Evolutionary conservation across 2,113 vertebrate genomes (phyloP).

Genomic region (Ammospiza nelsoni): DNA sequence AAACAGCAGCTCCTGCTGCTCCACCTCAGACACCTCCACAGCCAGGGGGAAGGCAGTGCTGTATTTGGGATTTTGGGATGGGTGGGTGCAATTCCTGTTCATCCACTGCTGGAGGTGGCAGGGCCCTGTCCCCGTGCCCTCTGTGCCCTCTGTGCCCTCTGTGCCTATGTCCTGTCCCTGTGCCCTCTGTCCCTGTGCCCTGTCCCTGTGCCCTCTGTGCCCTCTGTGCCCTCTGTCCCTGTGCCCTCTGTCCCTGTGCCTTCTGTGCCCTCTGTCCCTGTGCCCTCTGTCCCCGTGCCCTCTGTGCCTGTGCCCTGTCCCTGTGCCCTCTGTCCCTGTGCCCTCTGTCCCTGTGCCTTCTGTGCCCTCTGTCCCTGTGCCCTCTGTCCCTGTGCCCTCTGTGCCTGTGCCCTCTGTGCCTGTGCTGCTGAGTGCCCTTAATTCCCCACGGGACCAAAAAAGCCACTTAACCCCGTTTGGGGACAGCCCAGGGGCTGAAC

Average conservation of each 20-base stretch:
- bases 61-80: not conserved
- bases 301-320: not conserved
- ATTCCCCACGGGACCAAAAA: not conserved
- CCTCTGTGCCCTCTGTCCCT: not conserved
- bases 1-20: not conserved
- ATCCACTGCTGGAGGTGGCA: not conserved
- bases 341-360: not conserved
- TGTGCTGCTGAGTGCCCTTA: not conserved
- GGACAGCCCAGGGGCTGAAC: not conserved
- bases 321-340: not conserved
- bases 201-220: not conserved
- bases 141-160: not conserved
- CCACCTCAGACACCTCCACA: accelerated
- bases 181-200: not conserved
- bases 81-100: not conserved
- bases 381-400: not conserved
- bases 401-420: not conserved
- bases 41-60: accelerated
- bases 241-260: not conserved
- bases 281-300: not conserved
- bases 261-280: too few species aligned
- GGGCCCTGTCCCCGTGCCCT: not conserved
- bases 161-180: too few species aligned
- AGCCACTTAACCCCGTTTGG: not conserved
- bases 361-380: too few species aligned